These are phyloP conservation scores for Geococcyx californianus DNA, from an alignment of 2,113 vertebrate genomes.

Conservation along the genomic window DNA sequence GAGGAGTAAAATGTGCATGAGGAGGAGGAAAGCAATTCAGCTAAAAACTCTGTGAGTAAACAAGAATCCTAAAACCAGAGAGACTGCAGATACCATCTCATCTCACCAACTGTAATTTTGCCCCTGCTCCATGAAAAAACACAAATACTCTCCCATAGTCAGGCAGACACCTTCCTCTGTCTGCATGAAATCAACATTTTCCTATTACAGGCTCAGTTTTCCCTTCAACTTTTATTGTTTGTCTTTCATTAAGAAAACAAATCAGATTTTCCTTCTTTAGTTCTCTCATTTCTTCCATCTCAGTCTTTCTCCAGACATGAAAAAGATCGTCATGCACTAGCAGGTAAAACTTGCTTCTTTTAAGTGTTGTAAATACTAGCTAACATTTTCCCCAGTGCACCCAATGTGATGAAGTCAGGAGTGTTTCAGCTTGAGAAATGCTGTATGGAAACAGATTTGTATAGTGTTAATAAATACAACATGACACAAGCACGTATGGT, in stretches of 20 bases:
- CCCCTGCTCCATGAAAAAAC: not conserved
- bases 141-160: not conserved
- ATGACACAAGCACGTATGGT: not conserved
- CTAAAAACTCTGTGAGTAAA: not conserved
- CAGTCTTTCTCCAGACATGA: not conserved
- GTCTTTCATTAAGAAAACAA: conserved; percentile 7
- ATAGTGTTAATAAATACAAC: not conserved
- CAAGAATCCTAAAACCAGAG: not conserved
- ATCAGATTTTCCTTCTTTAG: not conserved
- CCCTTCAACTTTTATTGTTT: conserved; percentile 11
- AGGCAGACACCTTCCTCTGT: conserved; percentile 5
- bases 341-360: not conserved
- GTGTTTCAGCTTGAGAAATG: not conserved
- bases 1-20: not conserved
- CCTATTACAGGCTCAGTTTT: conserved; percentile 20
- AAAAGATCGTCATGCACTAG: not conserved
- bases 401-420: not conserved
- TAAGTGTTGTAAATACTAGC: not conserved
- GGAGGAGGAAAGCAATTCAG: not conserved
- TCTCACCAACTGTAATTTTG: not conserved
- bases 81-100: not conserved
- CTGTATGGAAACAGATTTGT: not conserved
- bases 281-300: not conserved
- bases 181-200: conserved; percentile 52
- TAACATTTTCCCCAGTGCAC: not conserved